Percentiles rank a stretch among this genome's conserved stretches.
Conservation (phyloP, 2,797 vertebrate genomes). For the Rhabdophis nuchalis region DNA sequence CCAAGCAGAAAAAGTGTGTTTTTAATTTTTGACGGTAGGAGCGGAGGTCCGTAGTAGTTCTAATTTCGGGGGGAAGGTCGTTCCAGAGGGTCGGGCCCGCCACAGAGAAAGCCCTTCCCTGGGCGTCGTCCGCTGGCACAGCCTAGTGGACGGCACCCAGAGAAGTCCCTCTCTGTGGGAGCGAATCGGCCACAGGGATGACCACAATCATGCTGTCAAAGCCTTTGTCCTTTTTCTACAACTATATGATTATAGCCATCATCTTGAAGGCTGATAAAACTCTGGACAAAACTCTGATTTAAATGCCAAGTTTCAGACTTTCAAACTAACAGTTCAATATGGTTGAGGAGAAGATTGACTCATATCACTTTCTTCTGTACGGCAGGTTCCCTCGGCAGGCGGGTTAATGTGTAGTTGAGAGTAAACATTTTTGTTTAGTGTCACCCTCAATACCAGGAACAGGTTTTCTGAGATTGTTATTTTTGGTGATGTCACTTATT, state of each 20-base stretch:
- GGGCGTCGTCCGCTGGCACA: no score
- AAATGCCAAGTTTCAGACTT: background rate
- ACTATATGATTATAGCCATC: background rate
- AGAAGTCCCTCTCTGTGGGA: no score
- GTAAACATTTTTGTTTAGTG: constrained; percentile 53
- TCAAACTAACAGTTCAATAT: background rate
- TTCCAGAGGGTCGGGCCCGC: no score
- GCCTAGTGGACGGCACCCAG: no score
- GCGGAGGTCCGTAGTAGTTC: no score
- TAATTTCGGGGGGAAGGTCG: no score
- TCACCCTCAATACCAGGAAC: constrained; percentile 50
- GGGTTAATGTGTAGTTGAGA: constrained; percentile 34
- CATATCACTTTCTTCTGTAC: background rate
- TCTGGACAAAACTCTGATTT: background rate
- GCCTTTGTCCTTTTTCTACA: background rate
- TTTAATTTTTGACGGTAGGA: no score
- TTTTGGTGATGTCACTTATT: constrained; percentile 14
- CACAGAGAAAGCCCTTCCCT: no score
- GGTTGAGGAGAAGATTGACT: background rate
- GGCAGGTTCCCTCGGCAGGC: constrained; percentile 11
- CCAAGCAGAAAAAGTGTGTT: no score
- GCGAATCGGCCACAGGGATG: no score
- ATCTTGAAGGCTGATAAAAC: background rate
- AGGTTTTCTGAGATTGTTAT: constrained; percentile 38
- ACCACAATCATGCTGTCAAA: background rate